Percentiles rank a stretch among this genome's conserved stretches.
phyloP scores from a whole-genome alignment of 2,888 invertebrate species.

The Tipula lateralis region DNA sequence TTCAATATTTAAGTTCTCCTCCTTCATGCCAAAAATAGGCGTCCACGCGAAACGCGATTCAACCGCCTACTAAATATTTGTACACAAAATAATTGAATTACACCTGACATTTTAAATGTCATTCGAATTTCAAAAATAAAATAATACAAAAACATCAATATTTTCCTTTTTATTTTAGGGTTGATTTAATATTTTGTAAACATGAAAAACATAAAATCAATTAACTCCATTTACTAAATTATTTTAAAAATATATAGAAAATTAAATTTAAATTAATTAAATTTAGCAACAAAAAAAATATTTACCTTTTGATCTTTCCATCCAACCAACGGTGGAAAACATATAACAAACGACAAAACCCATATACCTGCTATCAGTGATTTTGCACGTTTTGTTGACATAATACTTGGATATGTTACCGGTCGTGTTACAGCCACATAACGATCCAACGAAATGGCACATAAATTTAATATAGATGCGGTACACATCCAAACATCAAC shows the following conservation, averaged over 20 bases:
- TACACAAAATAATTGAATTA: background rate
- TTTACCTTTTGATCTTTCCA: constrained; percentile 76
- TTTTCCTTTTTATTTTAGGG: background rate
- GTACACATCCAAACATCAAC: constrained; percentile 99
- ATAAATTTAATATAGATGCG: constrained; percentile 91
- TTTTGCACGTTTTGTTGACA: constrained; percentile 80
- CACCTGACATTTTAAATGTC: too few relatives aligned
- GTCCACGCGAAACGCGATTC: too few relatives aligned
- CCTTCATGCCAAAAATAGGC: too few relatives aligned
- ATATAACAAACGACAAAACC: constrained; percentile 93
- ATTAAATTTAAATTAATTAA: too few relatives aligned
- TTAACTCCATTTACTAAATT: too few relatives aligned
- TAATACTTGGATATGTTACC: constrained; percentile 89
- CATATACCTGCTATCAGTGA: constrained; percentile 86
- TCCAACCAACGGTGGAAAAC: constrained; percentile 91
- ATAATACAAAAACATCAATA: too few relatives aligned
- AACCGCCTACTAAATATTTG: too few relatives aligned
- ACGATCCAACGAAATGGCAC: constrained; percentile 90
- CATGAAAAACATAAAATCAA: background rate
- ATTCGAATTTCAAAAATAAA: too few relatives aligned
- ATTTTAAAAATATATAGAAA: too few relatives aligned
- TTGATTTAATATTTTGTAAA: too few relatives aligned
- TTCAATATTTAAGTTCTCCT: too few relatives aligned
- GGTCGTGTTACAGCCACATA: constrained; percentile 97
- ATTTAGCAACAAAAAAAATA: too few relatives aligned